A percentile compares a stretch with the other conserved stretches of the same genome.
These are phyloP conservation scores for Gallinago nigripennis DNA, from an alignment of 2,797 vertebrate species.

Conservation along the genomic window DNA sequence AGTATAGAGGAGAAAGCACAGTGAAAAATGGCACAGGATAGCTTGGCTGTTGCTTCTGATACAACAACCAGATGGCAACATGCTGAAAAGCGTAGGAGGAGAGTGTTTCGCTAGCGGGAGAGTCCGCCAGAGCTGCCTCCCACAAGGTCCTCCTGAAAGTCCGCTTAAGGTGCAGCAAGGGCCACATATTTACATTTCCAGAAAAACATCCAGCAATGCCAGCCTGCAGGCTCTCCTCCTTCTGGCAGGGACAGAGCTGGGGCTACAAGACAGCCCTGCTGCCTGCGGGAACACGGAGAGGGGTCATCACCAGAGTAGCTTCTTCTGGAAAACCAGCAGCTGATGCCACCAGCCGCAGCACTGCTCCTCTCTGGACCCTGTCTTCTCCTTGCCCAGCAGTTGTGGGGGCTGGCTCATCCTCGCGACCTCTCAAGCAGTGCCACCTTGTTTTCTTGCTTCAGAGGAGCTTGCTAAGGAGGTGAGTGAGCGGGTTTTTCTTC, in stretches of 20 bases:
- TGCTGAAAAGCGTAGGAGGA: background rate
- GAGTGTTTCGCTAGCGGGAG: background rate
- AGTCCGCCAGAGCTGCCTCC: background rate
- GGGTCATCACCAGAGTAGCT: background rate
- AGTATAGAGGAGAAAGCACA: background rate
- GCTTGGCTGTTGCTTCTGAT: background rate
- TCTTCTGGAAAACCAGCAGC: background rate
- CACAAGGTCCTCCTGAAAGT: background rate
- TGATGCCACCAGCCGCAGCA: background rate
- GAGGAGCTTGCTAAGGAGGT: background rate
- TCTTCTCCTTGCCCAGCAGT: background rate
- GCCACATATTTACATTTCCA: background rate
- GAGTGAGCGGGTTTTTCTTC: background rate
- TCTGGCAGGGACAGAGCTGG: background rate
- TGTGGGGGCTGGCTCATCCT: background rate
- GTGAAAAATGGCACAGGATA: background rate
- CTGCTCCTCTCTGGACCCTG: background rate
- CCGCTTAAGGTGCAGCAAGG: background rate
- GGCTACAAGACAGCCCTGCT: background rate
- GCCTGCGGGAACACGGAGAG: background rate
- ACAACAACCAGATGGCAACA: background rate
- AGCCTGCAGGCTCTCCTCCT: background rate
- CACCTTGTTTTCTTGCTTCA: background rate
- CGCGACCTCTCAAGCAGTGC: rapidly evolving
- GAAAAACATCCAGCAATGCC: background rate